A percentile compares a stretch with the other conserved stretches of the same genome.
Evolutionary conservation across 1,140 invertebrate genomes (phyloP).

Genomic region (Scaptomyza pallida): DNA sequence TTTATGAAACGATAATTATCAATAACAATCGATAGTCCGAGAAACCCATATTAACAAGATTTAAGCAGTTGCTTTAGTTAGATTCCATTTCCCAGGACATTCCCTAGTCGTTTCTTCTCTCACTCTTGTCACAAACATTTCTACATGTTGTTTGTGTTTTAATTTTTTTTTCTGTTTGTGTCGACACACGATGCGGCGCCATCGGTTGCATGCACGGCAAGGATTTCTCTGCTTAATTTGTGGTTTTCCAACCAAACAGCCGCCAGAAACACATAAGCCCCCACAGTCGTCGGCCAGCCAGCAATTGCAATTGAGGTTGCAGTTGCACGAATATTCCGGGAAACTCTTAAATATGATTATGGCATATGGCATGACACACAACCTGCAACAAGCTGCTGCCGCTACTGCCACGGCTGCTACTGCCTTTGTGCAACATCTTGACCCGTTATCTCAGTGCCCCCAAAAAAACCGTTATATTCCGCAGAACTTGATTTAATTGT

Average conservation of each 20-base stretch:
- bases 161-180: slow-evolving; percentile 45
- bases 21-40: too few species aligned
- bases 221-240: slow-evolving; percentile 82
- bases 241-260: slow-evolving; percentile 79
- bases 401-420: slow-evolving; percentile 7
- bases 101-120: neutral
- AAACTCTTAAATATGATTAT: slow-evolving; percentile 80
- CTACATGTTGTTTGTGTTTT: neutral
- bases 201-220: slow-evolving; percentile 75
- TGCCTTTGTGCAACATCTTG: slow-evolving; percentile 13
- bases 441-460: neutral
- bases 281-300: slow-evolving; percentile 9
- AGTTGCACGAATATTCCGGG: slow-evolving; percentile 76
- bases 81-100: too few species aligned
- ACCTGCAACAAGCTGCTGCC: neutral
- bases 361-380: slow-evolving; percentile 45
- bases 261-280: slow-evolving; percentile 24
- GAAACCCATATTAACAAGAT: too few species aligned
- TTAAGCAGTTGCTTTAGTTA: too few species aligned
- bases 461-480: slow-evolving; percentile 32
- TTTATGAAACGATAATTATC: too few species aligned
- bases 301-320: slow-evolving; percentile 75
- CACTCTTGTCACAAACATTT: neutral
- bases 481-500: slow-evolving; percentile 79
- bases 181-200: slow-evolving; percentile 52